Base-by-base conservation (phyloP, 2,797 vertebrate species). In the Artibeus jamaicensis region DNA sequence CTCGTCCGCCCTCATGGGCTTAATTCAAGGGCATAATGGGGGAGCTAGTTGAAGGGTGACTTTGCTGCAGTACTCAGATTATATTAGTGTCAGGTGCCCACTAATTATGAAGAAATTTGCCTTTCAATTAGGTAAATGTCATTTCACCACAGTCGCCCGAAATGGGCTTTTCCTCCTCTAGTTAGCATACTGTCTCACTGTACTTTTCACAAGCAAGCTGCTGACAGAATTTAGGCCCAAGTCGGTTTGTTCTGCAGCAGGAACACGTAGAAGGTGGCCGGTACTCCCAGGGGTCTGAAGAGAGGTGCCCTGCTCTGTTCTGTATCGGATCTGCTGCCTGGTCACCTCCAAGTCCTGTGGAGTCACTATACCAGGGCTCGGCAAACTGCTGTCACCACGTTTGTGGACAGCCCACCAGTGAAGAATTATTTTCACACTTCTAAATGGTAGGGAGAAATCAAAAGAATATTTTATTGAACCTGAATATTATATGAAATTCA, bases 101-200 rank as follows among this genome's bases (percentile, higher is more conserved):
- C 98, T 99, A 99, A 99, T 99, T 99, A 99, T 98, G 98, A 98
- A 97, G 98, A 99, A 99, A 98, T 99, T 99, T 99, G 98, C 98
- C 98, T 99, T 98, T 99, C 98, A 98, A 99, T 99, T 99, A 99
- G 98, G 98, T 99, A 99, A 99, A 99, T 99, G 99, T 99, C 99
- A 99, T 98, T 99, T 99, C 99, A 99, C 98, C 96, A 98, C 98
- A 98, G 98, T 98, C 97, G 98, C 98, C 98, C 98, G 98, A 98
- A 98, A 98, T 98, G 98, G 98, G 98, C 97, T 98, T 97, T 98
- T 97, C 98, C 96, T 98, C 98, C 97, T 98, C 97, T 98, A 98
- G 98, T 98, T 98, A 98, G 97, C 97, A 39, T 74, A 97, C 97
- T 96, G 96, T 98, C 97, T 95, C 93, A 19, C 74, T 76, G 85